Conservation (phyloP, 2,113 vertebrate genomes). For the Polypterus senegalus region DNA sequence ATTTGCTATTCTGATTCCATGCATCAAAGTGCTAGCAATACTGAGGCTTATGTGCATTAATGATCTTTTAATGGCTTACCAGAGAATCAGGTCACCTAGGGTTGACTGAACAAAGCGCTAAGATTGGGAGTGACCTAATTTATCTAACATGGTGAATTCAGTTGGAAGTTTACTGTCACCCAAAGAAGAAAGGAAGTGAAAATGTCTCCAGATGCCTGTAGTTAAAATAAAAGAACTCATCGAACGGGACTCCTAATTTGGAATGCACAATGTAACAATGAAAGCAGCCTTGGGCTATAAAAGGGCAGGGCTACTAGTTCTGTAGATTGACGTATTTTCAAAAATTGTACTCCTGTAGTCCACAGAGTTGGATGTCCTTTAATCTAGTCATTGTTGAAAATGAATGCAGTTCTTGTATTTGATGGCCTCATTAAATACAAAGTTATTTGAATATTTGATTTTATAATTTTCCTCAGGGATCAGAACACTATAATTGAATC, state of each 20-base stretch:
- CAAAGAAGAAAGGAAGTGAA: neutral
- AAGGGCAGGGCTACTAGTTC: no score
- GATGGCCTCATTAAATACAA: no score
- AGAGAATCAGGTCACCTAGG: neutral
- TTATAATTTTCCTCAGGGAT: no score
- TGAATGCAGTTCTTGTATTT: no score
- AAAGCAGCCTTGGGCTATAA: neutral
- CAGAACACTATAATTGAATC: no score
- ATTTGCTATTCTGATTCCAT: no score
- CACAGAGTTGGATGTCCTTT: no score
- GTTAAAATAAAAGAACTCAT: neutral
- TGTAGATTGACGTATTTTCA: no score
- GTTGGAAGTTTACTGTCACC: neutral
- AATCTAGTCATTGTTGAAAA: no score
- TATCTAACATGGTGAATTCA: slow-evolving; percentile 1
- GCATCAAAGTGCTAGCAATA: neutral
- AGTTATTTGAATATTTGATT: no score
- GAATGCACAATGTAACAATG: neutral
- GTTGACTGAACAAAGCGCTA: neutral
- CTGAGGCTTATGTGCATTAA: neutral
- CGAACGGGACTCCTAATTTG: neutral
- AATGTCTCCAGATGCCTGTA: neutral
- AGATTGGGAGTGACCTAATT: neutral
- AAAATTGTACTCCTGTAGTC: no score
- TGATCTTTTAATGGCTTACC: neutral